Conservation (phyloP, 2,113 vertebrate species). For the Xenus cinereus region DNA sequence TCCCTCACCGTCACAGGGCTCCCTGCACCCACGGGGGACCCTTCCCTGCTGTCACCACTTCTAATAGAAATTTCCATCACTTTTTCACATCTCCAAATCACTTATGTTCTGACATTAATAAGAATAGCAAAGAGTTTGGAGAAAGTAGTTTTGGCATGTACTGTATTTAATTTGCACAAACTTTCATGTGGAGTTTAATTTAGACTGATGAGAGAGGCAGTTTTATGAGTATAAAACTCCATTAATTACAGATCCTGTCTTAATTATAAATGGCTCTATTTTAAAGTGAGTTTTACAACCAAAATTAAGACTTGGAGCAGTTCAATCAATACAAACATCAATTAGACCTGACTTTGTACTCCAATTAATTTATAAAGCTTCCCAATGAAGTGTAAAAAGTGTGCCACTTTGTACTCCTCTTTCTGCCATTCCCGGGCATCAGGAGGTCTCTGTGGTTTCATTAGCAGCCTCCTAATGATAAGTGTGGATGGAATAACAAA, state of each 20-base stretch:
- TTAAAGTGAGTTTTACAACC: constrained; percentile 60
- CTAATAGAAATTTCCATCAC: not conserved
- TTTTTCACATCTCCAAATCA: not conserved
- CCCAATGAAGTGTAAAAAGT: constrained; percentile 20
- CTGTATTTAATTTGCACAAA: constrained; percentile 45
- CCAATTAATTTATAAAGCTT: constrained; percentile 53
- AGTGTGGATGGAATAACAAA: not conserved
- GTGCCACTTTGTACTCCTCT: constrained; percentile 21
- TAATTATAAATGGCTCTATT: constrained; percentile 69
- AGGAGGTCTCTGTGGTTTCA: constrained; percentile 3
- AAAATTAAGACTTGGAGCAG: constrained; percentile 62
- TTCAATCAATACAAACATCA: constrained; percentile 70
- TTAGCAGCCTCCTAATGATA: not conserved
- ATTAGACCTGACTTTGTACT: constrained; percentile 62
- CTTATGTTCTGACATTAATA: constrained; percentile 4
- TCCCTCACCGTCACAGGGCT: accelerated
- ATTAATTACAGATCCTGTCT: constrained; percentile 68
- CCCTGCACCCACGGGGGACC: not conserved
- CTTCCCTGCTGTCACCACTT: not conserved
- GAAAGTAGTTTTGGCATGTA: constrained; percentile 29
- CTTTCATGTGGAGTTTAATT: constrained; percentile 66
- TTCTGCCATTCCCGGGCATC: not conserved
- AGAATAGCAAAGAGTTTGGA: not conserved
- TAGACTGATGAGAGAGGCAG: constrained; percentile 66
- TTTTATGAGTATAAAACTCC: constrained; percentile 60